Percentiles rank a stretch among this genome's conserved stretches.
Evolutionary conservation across 2,797 vertebrate genomes (phyloP).

Genomic region (Odontamblyopus lacepedii): DNA sequence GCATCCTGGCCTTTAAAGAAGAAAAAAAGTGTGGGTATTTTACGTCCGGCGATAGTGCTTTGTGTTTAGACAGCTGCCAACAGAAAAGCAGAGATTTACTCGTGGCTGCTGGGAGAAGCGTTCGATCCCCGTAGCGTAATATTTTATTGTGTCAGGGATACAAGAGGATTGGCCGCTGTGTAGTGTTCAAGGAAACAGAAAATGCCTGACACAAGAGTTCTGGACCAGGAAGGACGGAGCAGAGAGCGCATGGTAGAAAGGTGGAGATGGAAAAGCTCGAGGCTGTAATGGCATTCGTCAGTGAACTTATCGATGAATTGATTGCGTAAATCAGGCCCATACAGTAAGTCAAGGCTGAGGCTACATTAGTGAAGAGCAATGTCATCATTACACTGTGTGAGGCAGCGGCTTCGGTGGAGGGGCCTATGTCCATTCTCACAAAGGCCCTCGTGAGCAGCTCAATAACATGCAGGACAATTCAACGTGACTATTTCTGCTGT

Average conservation of each 20-base stretch:
- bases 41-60: conserved; percentile 18
- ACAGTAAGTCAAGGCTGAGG: conserved; percentile 71
- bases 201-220: conserved; percentile 54
- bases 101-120: conserved; percentile 49
- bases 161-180: conserved; percentile 44
- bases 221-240: conserved; percentile 37
- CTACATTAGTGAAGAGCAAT: conserved; percentile 74
- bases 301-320: conserved; percentile 68
- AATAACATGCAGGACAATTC: conserved; percentile 47
- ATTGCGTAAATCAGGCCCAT: conserved; percentile 70
- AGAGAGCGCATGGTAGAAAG: conserved; percentile 24
- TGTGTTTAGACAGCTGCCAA: conserved; percentile 54
- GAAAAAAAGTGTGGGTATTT: conserved; percentile 31
- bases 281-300: conserved; percentile 60
- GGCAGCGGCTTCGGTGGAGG: conserved; percentile 57
- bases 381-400: conserved; percentile 70
- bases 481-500: conserved; percentile 34
- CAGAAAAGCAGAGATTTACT: conserved; percentile 53
- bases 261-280: conserved; percentile 46
- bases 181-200: conserved; percentile 52
- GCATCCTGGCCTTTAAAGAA: conserved; percentile 25
- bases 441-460: conserved; percentile 40
- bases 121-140: conserved; percentile 51
- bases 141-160: conserved; percentile 67
- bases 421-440: conserved; percentile 55